phyloP scores from a whole-genome alignment of 1,140 invertebrate genomes.

The Drosophila parabipectinata region DNA sequence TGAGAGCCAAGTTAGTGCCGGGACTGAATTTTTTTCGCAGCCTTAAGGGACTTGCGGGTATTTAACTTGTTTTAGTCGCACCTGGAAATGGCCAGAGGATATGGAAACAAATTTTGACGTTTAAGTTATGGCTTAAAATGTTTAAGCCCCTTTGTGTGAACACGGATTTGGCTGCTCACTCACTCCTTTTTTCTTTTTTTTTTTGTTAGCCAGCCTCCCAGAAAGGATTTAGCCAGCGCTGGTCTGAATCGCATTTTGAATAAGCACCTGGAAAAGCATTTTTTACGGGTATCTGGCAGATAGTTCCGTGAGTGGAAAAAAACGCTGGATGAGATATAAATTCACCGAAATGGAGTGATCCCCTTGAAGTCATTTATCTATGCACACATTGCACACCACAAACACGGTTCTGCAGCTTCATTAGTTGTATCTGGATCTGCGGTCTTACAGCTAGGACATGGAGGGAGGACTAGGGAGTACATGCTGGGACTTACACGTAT shows the following conservation, averaged over 20 bases:
- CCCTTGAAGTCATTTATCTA: conserved; percentile 29
- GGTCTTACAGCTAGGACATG: conserved; percentile 7
- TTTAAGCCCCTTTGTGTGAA: conserved; percentile 56
- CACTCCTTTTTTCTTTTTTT: conserved; percentile 6
- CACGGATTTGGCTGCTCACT: conserved; percentile 21
- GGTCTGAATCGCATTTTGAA: conserved; percentile 24
- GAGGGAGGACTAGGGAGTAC: conserved; percentile 3
- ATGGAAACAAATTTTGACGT: conserved; percentile 58
- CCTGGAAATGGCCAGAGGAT: conserved; percentile 31
- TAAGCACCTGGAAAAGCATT: neutral
- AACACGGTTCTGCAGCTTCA: conserved; percentile 17
- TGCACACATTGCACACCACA: conserved; percentile 5
- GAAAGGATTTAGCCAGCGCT: conserved; percentile 6
- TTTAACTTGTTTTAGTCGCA: conserved; percentile 74
- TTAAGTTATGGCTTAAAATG: conserved; percentile 79
- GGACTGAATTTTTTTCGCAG: conserved; percentile 6
- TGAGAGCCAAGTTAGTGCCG: conserved; percentile 33
- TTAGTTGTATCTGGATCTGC: conserved; percentile 11
- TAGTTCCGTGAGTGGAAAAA: conserved; percentile 32
- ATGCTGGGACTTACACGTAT: conserved; percentile 62
- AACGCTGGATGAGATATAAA: conserved; percentile 34
- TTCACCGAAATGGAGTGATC: conserved; percentile 17
- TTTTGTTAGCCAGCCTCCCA: conserved; percentile 13
- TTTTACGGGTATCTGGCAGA: conserved; percentile 28
- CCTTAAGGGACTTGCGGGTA: conserved; percentile 55